Conservation (phyloP, 2,888 invertebrate genomes). For the Pardosa pseudoannulata region DNA sequence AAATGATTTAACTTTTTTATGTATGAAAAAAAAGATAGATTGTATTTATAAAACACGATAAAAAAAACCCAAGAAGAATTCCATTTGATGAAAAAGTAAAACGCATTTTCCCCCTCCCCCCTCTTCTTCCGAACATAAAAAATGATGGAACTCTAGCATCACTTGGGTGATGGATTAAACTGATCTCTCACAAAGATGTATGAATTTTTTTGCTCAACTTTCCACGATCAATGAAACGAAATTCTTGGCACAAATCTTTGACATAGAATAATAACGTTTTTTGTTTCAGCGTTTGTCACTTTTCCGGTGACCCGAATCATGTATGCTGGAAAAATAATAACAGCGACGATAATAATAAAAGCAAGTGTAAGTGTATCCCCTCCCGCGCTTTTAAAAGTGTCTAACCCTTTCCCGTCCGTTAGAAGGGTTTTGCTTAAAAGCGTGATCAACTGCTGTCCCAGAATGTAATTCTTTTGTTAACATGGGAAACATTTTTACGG, state of each 20-base stretch:
- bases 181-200: conserved; percentile 6
- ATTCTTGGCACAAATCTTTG: conserved; percentile 57
- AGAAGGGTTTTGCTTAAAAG: background rate
- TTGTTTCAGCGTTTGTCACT: conserved; percentile 59
- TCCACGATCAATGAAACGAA: conserved; percentile 43
- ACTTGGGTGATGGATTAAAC: conserved; percentile 42
- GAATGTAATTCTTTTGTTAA: background rate
- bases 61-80: conserved; percentile 21
- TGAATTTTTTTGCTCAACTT: conserved; percentile 37
- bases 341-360: too few species aligned
- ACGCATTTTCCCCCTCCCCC: too few species aligned
- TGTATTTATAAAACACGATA: conserved; percentile 7
- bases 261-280: conserved; percentile 46
- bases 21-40: too few species aligned
- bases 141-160: conserved; percentile 26
- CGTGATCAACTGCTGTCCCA: background rate
- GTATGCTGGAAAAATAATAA: background rate
- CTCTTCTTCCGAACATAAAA: background rate
- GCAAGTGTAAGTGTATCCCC: background rate
- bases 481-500: background rate
- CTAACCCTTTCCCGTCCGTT: background rate
- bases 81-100: conserved; percentile 16
- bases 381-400: background rate
- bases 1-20: background rate
- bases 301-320: conserved; percentile 54